Evolutionary conservation across 2,888 invertebrate species (phyloP).

Genomic region (Lepidochitona cinerea): DNA sequence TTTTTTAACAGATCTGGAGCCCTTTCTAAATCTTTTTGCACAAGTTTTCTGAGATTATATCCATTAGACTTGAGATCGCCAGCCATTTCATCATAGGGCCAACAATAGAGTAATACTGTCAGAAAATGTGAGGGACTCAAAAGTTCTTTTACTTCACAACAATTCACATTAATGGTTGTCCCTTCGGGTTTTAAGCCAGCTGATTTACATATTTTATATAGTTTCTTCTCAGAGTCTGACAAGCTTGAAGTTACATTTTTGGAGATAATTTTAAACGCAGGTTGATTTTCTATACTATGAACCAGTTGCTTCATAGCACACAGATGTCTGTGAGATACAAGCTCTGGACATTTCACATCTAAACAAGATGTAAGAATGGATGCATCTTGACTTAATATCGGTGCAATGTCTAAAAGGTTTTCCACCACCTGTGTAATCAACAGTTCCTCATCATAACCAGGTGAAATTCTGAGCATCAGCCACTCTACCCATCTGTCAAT

Average conservation of each 20-base stretch:
- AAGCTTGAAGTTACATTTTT: background rate
- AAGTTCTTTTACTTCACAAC: background rate
- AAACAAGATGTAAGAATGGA: background rate
- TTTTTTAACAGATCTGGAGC: background rate
- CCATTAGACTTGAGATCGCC: background rate
- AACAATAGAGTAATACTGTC: background rate
- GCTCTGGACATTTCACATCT: background rate
- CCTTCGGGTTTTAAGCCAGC: background rate
- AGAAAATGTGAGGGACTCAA: background rate
- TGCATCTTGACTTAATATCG: background rate
- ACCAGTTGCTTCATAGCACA: background rate
- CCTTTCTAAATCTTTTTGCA: background rate
- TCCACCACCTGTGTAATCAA: background rate
- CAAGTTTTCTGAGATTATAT: background rate
- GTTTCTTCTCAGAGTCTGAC: background rate
- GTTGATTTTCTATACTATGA: background rate
- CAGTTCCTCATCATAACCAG: background rate
- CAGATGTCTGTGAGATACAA: background rate
- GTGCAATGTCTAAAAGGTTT: background rate
- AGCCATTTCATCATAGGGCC: background rate
- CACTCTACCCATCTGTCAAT: background rate
- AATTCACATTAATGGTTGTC: background rate
- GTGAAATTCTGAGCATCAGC: background rate
- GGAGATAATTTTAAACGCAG: background rate
- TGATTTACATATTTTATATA: background rate